Percentiles rank a stretch among this genome's conserved stretches.
Evolutionary conservation across 1,140 invertebrate species (phyloP).

Genomic region (Polyergus mexicanus): DNA sequence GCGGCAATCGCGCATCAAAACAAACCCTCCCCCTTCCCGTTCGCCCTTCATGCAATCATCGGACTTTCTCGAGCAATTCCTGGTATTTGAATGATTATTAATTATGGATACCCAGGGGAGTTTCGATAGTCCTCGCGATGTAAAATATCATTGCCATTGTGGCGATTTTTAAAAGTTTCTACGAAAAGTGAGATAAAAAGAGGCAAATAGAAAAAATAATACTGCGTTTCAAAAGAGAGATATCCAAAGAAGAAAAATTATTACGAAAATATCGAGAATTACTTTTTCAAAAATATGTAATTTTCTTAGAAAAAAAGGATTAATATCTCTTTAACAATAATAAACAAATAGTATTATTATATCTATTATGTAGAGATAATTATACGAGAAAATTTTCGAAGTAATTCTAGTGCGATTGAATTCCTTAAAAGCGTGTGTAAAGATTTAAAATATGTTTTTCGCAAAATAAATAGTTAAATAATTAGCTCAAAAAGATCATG

Average conservation of each 20-base stretch:
- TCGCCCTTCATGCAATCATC: slow-evolving; percentile 5
- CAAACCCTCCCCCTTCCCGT: slow-evolving; percentile 63
- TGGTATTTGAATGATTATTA: slow-evolving; percentile 19
- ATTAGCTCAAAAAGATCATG: background rate
- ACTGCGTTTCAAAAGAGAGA: background rate
- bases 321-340: background rate
- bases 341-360: background rate
- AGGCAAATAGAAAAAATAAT: background rate
- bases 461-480: background rate
- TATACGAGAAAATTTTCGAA: background rate
- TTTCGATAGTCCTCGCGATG: background rate
- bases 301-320: background rate
- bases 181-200: background rate
- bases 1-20: slow-evolving; percentile 74
- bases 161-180: background rate
- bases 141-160: background rate
- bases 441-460: slow-evolving; percentile 10
- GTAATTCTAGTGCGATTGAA: background rate
- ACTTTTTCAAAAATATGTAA: background rate
- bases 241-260: background rate
- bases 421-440: background rate
- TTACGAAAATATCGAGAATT: background rate
- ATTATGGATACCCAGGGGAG: background rate
- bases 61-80: background rate
- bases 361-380: background rate